Evolutionary conservation across 1,140 invertebrate genomes (phyloP).

Genomic region (Mylabris phalerata): DNA sequence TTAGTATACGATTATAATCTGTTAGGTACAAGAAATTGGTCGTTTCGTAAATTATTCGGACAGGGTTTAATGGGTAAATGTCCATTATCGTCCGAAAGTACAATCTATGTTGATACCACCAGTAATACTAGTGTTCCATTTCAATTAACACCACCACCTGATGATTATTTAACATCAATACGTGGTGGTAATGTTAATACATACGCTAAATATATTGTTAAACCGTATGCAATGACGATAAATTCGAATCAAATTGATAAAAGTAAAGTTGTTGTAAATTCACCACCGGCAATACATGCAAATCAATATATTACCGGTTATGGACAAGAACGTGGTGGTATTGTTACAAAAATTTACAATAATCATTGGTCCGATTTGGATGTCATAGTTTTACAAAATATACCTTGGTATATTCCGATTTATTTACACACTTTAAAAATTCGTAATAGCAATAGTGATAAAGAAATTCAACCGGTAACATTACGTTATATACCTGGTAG

Average conservation of each 20-base stretch:
- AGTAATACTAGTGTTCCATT: constrained; percentile 53
- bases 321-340: constrained; percentile 79
- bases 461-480: constrained; percentile 52
- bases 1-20: constrained; percentile 75
- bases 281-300: constrained; percentile 64
- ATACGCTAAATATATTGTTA: constrained; percentile 64
- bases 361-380: constrained; percentile 64
- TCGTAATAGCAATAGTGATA: constrained; percentile 49
- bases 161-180: constrained; percentile 49
- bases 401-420: constrained; percentile 91
- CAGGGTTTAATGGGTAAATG: constrained; percentile 71
- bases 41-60: constrained; percentile 78
- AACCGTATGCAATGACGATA: constrained; percentile 61
- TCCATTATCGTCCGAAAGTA: constrained; percentile 68
- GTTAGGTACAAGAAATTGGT: constrained; percentile 68
- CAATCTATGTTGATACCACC: constrained; percentile 77
- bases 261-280: constrained; percentile 44
- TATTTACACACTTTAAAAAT: constrained; percentile 80
- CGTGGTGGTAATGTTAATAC: constrained; percentile 59
- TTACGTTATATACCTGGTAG: constrained; percentile 73
- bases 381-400: constrained; percentile 67
- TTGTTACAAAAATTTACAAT: constrained; percentile 75
- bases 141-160: constrained; percentile 51
- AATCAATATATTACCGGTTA: constrained; percentile 79
- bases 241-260: constrained; percentile 45